A percentile compares a stretch with the other conserved stretches of the same genome.
phyloP scores from a whole-genome alignment of 2,888 invertebrate species.

The Ischnura elegans region DNA sequence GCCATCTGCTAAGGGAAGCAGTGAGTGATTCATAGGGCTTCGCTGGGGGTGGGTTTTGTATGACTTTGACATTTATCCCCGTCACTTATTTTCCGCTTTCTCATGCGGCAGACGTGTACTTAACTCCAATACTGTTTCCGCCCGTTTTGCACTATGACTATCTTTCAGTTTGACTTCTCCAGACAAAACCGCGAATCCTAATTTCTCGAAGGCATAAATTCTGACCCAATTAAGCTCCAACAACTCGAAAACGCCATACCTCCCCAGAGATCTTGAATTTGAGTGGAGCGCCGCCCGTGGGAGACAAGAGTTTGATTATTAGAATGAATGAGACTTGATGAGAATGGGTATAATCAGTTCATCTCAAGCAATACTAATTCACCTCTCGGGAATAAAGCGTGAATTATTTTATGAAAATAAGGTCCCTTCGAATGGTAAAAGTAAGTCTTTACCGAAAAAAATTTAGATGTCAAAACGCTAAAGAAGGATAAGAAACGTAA shows the following conservation, averaged over 20 bases:
- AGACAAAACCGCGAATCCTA: not conserved
- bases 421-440: no score
- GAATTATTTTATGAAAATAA: no score
- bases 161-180: not conserved
- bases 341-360: no score
- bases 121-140: not conserved
- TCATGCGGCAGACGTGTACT: not conserved
- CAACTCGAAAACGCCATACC: not conserved
- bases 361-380: no score
- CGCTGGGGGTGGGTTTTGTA: not conserved
- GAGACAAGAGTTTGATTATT: no score
- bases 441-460: no score
- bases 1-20: not conserved
- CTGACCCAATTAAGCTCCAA: not conserved
- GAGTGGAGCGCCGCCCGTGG: no score
- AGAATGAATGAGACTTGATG: no score
- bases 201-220: not conserved
- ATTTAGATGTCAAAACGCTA: no score
- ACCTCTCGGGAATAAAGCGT: no score
- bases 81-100: not conserved
- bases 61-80: conserved; percentile 2
- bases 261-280: no score
- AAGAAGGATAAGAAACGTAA: no score
- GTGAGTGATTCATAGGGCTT: conserved; percentile 1
- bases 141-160: not conserved